Percentiles rank a stretch among this genome's conserved stretches.
Conservation (phyloP, 2,797 vertebrate genomes). For the Liparis tanakae region DNA sequence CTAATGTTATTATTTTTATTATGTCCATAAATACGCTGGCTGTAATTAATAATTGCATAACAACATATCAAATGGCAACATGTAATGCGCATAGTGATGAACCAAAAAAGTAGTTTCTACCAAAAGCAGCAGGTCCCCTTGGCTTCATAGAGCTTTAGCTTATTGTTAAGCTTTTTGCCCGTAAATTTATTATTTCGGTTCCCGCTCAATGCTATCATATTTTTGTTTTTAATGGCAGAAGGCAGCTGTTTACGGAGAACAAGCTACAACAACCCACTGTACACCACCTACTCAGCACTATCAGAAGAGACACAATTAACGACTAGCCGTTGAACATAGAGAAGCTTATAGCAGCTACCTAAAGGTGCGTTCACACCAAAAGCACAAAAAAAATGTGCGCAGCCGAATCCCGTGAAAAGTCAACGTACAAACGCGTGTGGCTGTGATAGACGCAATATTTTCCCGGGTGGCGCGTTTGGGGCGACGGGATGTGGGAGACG, state of each 20-base stretch:
- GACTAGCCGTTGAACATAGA: neutral
- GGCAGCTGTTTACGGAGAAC: neutral
- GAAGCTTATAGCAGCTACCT: neutral
- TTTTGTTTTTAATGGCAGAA: neutral
- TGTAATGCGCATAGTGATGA: conserved; percentile 1
- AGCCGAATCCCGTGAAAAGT: too few relatives aligned
- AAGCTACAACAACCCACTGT: neutral
- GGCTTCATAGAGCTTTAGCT: neutral
- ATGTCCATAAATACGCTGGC: neutral
- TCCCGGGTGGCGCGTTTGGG: too few relatives aligned
- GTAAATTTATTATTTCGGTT: neutral
- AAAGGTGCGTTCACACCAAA: too few relatives aligned
- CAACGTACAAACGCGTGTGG: too few relatives aligned
- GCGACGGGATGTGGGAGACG: too few relatives aligned
- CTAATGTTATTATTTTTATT: neutral
- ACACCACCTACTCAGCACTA: neutral
- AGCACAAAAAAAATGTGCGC: too few relatives aligned
- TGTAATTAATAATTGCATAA: neutral
- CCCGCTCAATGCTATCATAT: neutral
- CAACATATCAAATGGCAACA: conserved; percentile 8
- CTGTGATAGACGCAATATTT: too few relatives aligned
- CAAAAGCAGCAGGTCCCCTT: too few relatives aligned
- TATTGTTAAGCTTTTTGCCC: neutral
- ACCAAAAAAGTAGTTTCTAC: neutral
- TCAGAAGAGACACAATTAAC: neutral